Conservation (phyloP, 2,888 invertebrate species). For the Spodoptera littoralis region DNA sequence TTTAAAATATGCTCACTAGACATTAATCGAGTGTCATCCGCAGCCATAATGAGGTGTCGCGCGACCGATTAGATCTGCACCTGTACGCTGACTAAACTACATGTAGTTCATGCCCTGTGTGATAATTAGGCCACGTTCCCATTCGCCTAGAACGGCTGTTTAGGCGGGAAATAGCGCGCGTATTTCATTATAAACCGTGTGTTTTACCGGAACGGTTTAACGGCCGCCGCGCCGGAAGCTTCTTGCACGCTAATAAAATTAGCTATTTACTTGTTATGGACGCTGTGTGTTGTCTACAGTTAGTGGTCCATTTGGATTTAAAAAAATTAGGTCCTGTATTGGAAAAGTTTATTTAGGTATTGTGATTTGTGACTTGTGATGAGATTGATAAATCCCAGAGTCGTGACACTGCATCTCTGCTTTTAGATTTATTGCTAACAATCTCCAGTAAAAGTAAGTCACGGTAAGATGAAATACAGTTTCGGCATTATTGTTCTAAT, state of each 20-base stretch:
- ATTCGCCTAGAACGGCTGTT: slow-evolving; percentile 38
- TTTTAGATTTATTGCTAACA: no score
- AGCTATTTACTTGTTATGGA: slow-evolving; percentile 27
- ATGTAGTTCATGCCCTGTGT: slow-evolving; percentile 20
- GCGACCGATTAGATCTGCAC: slow-evolving; percentile 31
- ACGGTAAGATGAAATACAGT: background rate
- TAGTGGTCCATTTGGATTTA: no score
- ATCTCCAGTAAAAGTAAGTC: no score
- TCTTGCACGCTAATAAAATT: slow-evolving; percentile 37
- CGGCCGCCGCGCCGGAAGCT: slow-evolving; percentile 47
- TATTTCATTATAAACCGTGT: slow-evolving; percentile 20
- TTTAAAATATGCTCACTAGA: slow-evolving; percentile 7
- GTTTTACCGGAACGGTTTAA: slow-evolving; percentile 41
- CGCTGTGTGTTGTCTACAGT: background rate
- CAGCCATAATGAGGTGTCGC: slow-evolving; percentile 1
- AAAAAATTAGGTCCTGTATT: no score
- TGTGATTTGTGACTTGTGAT: no score
- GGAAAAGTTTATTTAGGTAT: no score
- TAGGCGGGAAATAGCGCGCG: slow-evolving; percentile 28
- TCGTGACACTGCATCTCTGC: no score
- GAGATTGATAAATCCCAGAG: no score
- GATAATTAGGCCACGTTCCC: slow-evolving; percentile 48
- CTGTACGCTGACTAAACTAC: slow-evolving; percentile 18
- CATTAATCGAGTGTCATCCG: slow-evolving; percentile 15
- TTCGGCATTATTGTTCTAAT: slow-evolving; percentile 17